Base-by-base conservation (phyloP, 2,113 vertebrate genomes). In the Gambusia affinis region DNA sequence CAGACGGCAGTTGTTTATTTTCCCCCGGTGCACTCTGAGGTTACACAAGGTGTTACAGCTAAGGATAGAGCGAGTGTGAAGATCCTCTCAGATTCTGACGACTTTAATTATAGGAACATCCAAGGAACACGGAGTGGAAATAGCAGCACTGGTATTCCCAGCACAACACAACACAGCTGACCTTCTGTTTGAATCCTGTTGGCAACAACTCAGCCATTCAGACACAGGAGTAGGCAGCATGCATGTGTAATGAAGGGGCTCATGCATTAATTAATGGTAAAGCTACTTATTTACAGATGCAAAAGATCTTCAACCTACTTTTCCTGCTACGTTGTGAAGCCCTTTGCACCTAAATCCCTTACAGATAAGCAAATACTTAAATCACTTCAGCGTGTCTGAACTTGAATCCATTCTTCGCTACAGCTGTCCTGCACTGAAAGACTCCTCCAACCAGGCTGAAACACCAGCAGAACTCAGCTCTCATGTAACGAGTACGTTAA, bases 1-100 rank as follows among this genome's bases (percentile, higher is more conserved):
- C 72, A 64, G 65, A 64, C 73, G 60, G 47, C 51, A 35, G 37
- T 87, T 84, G 84, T 90, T 93, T 92, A 84, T 88, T 78, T 86
- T 82, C 27, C 74, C 60, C 60, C 70, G 60, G 19, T 70, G 67
- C 37, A 22, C 31, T 28, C 11, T 2, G 3, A 64, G 72, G 85
- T 93, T 92, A 93, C 77, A 79, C 61, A 76, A 82, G 81, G 79
- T 87, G 88, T 81, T 70, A 81, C 74, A 88, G 91, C 75, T 74
- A 35, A 2, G 80, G 80, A 81, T 42, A 62, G 44, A 64, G 61
- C 8, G 42, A 62, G 30, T 33, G n/a, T 64, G 7, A 62, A 84
- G 80, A 86, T 74, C 72, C 44, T 69, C 30, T 24, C 10, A 54
- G 76, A 27, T 19, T 60, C 19, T 60, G 42, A 57, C 73, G 51